phyloP scores from a whole-genome alignment of 2,888 invertebrate genomes.

The Ceratothoa steindachneri region DNA sequence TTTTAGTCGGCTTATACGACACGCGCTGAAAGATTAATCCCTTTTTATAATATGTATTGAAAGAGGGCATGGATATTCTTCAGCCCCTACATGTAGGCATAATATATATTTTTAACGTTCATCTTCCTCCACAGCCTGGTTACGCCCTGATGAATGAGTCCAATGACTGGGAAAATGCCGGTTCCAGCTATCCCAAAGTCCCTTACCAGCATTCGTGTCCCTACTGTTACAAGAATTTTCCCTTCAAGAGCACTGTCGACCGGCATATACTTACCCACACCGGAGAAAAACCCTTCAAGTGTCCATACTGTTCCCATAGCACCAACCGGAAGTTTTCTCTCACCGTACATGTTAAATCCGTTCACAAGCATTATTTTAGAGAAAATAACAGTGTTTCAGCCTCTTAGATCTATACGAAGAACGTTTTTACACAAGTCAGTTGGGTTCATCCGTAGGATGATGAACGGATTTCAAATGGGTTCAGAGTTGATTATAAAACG shows the following conservation, averaged over 20 bases:
- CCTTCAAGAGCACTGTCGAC: not conserved
- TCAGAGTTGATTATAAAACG: too few species aligned
- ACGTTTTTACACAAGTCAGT: too few species aligned
- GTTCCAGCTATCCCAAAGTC: not conserved
- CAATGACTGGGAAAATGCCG: not conserved
- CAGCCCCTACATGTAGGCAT: too few species aligned
- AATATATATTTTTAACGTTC: not conserved
- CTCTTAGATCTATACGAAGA: too few species aligned
- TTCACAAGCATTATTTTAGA: not conserved
- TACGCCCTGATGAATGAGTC: not conserved
- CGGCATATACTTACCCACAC: not conserved
- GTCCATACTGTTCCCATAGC: not conserved
- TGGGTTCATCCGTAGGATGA: too few species aligned
- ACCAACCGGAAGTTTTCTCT: not conserved
- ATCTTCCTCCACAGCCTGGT: not conserved
- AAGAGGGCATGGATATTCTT: too few species aligned
- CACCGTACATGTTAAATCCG: not conserved
- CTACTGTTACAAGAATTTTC: not conserved
- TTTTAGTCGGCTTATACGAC: too few species aligned
- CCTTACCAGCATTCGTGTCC: not conserved
- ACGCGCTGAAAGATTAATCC: not conserved
- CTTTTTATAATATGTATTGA: too few species aligned
- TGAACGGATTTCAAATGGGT: too few species aligned
- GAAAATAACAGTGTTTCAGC: not conserved
- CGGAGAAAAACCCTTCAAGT: slow-evolving; percentile 3